Percentiles rank a stretch among this genome's conserved stretches.
These are phyloP conservation scores for Puffinus mauretanicus DNA, from an alignment of 2,113 vertebrate species.

Conservation along the genomic window DNA sequence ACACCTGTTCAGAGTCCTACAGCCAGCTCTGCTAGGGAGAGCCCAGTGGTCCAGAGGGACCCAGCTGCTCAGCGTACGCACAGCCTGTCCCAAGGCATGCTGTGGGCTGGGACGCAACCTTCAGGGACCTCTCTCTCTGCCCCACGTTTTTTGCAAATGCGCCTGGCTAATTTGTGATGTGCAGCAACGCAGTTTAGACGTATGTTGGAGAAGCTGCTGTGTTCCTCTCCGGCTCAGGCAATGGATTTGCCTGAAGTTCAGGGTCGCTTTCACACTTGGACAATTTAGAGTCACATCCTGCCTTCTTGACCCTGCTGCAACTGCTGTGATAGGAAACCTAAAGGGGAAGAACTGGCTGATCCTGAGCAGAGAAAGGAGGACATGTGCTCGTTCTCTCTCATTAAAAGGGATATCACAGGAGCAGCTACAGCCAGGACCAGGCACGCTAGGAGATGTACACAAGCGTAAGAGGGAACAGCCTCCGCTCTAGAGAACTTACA, in stretches of 20 bases:
- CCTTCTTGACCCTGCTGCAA: neutral
- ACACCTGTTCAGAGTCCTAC: neutral
- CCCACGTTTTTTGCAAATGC: neutral
- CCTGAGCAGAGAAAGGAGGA: neutral
- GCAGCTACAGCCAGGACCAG: neutral
- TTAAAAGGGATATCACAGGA: neutral
- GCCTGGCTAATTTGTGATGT: neutral
- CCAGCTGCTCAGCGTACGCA: neutral
- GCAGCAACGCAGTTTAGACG: neutral
- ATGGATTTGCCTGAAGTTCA: neutral
- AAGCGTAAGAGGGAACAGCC: neutral
- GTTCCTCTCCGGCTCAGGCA: neutral
- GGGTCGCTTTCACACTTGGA: neutral
- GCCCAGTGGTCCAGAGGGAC: slow-evolving; percentile 18
- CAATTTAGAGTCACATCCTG: neutral
- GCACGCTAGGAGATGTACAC: neutral
- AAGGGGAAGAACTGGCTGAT: neutral
- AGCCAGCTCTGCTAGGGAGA: neutral
- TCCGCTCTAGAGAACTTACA: neutral
- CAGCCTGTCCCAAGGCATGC: neutral
- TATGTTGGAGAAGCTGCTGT: no score
- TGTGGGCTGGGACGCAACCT: neutral
- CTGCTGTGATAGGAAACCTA: neutral
- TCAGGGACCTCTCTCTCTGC: neutral
- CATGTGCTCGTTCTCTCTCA: fast-evolving